A percentile compares a stretch with the other conserved stretches of the same genome.
Evolutionary conservation across 2,113 vertebrate genomes (phyloP).

Genomic region (Pholis gunnellus): DNA sequence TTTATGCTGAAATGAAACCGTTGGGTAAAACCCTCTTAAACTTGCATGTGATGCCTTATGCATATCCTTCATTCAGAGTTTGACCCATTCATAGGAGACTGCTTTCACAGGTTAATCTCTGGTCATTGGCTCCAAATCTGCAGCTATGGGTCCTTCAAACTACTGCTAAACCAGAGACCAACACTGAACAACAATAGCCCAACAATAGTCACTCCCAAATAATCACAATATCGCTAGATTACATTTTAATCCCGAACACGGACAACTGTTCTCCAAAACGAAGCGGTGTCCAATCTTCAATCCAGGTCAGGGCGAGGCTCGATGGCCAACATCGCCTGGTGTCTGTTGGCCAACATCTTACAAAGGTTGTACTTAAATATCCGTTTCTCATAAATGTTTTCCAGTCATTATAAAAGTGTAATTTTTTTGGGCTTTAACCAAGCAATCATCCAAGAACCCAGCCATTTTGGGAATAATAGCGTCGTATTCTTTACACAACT

Average conservation of each 20-base stretch:
- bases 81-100: background rate
- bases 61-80: background rate
- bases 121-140: background rate
- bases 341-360: background rate
- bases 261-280: background rate
- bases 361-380: background rate
- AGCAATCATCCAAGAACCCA: background rate
- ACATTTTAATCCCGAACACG: background rate
- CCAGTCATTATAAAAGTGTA: background rate
- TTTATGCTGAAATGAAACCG: conserved; percentile 4
- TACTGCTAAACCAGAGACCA: background rate
- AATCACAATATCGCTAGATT: background rate
- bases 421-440: background rate
- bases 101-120: background rate
- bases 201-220: conserved; percentile 1
- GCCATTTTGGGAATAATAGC: background rate
- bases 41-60: background rate
- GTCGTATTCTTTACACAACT: background rate
- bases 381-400: background rate
- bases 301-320: background rate
- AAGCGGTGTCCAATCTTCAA: background rate
- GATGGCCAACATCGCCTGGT: background rate
- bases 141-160: background rate
- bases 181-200: background rate
- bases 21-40: too few relatives aligned